Base-by-base conservation (phyloP, 37 sponge, comb jelly and placozoan species). In the Theonella swinhoei region DNA sequence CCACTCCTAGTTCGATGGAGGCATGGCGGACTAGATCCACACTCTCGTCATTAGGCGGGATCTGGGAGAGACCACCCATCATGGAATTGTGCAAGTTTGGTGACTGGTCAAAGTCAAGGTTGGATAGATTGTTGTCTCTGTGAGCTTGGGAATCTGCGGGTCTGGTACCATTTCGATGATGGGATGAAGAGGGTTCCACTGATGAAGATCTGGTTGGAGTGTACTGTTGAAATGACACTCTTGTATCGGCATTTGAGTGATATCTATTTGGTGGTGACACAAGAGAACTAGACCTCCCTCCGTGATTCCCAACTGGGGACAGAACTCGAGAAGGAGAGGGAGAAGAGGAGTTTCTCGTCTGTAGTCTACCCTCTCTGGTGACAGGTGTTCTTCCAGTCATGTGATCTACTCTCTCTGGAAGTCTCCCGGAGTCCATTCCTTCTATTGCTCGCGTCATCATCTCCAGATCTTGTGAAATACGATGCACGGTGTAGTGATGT, bases 401-500 rank as follows among this genome's bases (percentile, higher is more conserved):
- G n/a, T n/a, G n/a, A n/a, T n/a, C n/a, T n/a, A n/a, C n/a, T 47
- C 54, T 14, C 54, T 47, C 54, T 17, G 14, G 7, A 7, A 47
- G 54, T 17, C 14, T 47, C 54, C 54, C 72, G 66, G 75, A 47
- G 43, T 83, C 84, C 84, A 83, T 83, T 1, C 76, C 76, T 31
- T 74, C 74, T 20, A 83, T 83, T 34, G 84, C 84, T 65, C 63
- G 75, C n/a, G 74, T 75, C 68, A 83, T 75, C 75, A 64, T 64
- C 33, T 83, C 84, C 1, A 83, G 66, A 42, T 83, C 84, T 39
- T 75, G 84, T 19, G 33, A 65, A 54, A 83, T 65, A 32, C 80
- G 66, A 22, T 67, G 59, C 80, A 14, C 54, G 7, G 54, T 14
- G 54, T 47, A 14, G 54, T 47, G 54, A 14, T 47, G 54, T 47